Evolutionary conservation across 2,888 invertebrate species (phyloP).

Genomic region (Morpho achilles): DNA sequence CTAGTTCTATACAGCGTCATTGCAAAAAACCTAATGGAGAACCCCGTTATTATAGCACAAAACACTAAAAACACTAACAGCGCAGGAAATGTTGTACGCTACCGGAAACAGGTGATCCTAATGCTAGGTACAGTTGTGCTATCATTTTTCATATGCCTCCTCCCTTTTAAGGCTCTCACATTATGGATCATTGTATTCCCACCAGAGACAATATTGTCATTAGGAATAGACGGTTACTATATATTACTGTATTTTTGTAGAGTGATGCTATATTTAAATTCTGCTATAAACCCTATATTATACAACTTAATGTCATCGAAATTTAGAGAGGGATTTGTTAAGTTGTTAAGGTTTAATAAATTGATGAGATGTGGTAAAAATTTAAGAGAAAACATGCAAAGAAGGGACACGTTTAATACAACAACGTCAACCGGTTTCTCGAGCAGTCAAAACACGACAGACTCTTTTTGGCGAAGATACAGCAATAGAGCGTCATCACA

Average conservation of each 20-base stretch:
- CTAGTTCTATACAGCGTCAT: conserved; percentile 91
- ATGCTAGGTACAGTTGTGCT: conserved; percentile 94
- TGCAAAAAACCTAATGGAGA: conserved; percentile 90
- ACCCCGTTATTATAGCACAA: conserved; percentile 84
- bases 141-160: conserved; percentile 93
- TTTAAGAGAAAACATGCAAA: conserved; percentile 76
- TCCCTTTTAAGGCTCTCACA: conserved; percentile 93
- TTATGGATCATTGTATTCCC: conserved; percentile 92
- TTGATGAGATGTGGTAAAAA: conserved; percentile 64
- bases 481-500: conserved; percentile 73
- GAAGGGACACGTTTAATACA: conserved; percentile 83
- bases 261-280: conserved; percentile 93
- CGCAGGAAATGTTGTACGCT: conserved; percentile 81
- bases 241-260: conserved; percentile 91
- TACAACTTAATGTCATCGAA: conserved; percentile 96
- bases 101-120: conserved; percentile 89
- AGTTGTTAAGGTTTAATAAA: conserved; percentile 77
- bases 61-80: conserved; percentile 70
- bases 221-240: conserved; percentile 90
- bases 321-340: conserved; percentile 89
- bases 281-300: conserved; percentile 93
- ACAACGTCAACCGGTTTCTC: conserved; percentile 81
- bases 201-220: conserved; percentile 81
- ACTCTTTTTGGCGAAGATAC: conserved; percentile 81
- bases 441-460: conserved; percentile 78